A percentile compares a stretch with the other conserved stretches of the same genome.
Conservation (phyloP, 2,888 invertebrate genomes). For the Eustalomyia histrio region DNA sequence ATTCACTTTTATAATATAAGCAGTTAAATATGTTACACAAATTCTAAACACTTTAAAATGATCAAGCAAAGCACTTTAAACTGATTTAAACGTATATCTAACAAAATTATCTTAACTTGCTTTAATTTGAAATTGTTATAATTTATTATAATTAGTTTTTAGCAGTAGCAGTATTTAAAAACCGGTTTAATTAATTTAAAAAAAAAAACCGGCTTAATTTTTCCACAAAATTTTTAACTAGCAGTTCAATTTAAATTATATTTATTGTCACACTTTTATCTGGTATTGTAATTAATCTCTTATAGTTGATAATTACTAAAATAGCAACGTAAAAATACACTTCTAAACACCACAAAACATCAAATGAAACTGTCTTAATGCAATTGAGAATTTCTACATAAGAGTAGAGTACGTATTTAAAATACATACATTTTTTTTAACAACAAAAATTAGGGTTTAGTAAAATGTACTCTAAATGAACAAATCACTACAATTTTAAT, state of each 20-base stretch:
- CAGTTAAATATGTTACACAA: not conserved
- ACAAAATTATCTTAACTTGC: not conserved
- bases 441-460: not conserved
- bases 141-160: not conserved
- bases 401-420: too few species aligned
- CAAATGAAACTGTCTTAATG: conserved; percentile 31
- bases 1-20: too few species aligned
- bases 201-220: conserved; percentile 11
- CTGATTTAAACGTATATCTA: not conserved
- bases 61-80: not conserved
- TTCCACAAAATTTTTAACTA: not conserved
- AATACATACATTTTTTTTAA: too few species aligned
- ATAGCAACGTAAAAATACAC: conserved; percentile 18
- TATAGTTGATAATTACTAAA: not conserved
- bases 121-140: not conserved
- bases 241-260: not conserved
- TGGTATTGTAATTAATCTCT: not conserved
- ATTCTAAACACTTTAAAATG: not conserved
- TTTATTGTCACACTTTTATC: not conserved
- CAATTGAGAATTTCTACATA: not conserved
- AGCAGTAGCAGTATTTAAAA: not conserved
- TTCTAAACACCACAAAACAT: conserved; percentile 39
- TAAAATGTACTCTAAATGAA: not conserved
- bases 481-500: not conserved
- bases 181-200: not conserved